Evolutionary conservation across 2,888 invertebrate genomes (phyloP).

Genomic region (Thalpophila matura): DNA sequence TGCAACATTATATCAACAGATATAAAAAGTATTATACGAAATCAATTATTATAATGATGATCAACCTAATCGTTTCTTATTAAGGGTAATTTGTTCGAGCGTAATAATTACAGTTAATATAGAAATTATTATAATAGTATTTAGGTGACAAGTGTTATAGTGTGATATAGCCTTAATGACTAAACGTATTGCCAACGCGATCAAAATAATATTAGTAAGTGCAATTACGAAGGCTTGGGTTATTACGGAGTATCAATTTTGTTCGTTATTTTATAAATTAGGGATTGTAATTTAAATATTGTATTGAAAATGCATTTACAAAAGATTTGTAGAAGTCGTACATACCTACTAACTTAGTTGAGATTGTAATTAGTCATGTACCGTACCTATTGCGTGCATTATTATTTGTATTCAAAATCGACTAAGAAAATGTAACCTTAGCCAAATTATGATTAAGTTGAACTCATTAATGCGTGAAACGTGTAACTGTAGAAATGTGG

Average conservation of each 20-base stretch:
- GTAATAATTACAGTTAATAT: constrained; percentile 18
- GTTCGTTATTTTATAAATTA: neutral
- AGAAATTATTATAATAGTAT: constrained; percentile 20
- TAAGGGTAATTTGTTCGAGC: constrained; percentile 9
- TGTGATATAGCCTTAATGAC: constrained; percentile 21
- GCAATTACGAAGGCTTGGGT: neutral
- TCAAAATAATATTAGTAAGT: constrained; percentile 26
- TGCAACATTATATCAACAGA: constrained; percentile 7
- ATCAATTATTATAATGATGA: constrained; percentile 23
- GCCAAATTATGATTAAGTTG: neutral
- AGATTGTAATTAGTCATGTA: neutral
- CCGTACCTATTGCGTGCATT: no score
- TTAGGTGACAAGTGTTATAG: constrained; percentile 14
- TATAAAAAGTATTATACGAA: constrained; percentile 6
- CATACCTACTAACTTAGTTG: neutral
- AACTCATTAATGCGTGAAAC: no score
- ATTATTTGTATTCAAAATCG: neutral
- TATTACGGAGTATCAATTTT: constrained; percentile 9
- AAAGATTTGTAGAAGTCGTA: no score
- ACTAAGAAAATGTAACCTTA: no score
- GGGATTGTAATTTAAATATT: no score
- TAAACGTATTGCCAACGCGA: constrained; percentile 11
- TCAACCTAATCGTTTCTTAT: constrained; percentile 11
- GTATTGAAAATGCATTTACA: no score
- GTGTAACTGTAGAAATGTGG: neutral